A percentile compares a stretch with the other conserved stretches of the same genome.
Evolutionary conservation across 92 coral and sea anemone species (phyloP).

Genomic region (Bergia puertoricense): DNA sequence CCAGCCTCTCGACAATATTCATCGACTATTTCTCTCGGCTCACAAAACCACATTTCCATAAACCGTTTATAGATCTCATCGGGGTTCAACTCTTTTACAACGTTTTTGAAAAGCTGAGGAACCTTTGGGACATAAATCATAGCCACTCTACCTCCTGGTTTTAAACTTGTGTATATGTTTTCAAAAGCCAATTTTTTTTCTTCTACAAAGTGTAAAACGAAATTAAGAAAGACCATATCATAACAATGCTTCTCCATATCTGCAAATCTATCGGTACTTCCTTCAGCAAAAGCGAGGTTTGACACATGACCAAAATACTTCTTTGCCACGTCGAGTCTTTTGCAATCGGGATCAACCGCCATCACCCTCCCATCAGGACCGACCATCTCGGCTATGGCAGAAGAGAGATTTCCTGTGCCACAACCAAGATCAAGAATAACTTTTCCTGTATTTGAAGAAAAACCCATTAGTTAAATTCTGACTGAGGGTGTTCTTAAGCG

Average conservation of each 20-base stretch:
- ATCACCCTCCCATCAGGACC: background rate
- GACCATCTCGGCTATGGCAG: background rate
- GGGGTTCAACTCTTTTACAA: background rate
- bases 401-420: background rate
- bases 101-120: background rate
- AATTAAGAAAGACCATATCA: background rate
- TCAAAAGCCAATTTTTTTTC: background rate
- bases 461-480: background rate
- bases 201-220: background rate
- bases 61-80: background rate
- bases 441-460: background rate
- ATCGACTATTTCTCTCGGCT: background rate
- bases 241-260: background rate
- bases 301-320: background rate
- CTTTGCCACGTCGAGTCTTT: background rate
- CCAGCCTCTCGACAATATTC: background rate
- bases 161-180: background rate
- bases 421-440: slow-evolving; percentile 9
- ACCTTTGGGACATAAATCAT: background rate
- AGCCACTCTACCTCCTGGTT: slow-evolving; percentile 2
- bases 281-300: slow-evolving; percentile 2
- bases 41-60: background rate
- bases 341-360: background rate
- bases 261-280: background rate
- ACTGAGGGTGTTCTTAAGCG: too few species aligned